Evolutionary conservation across 2,113 vertebrate genomes (phyloP).

Genomic region (Entelurus aequoreus): DNA sequence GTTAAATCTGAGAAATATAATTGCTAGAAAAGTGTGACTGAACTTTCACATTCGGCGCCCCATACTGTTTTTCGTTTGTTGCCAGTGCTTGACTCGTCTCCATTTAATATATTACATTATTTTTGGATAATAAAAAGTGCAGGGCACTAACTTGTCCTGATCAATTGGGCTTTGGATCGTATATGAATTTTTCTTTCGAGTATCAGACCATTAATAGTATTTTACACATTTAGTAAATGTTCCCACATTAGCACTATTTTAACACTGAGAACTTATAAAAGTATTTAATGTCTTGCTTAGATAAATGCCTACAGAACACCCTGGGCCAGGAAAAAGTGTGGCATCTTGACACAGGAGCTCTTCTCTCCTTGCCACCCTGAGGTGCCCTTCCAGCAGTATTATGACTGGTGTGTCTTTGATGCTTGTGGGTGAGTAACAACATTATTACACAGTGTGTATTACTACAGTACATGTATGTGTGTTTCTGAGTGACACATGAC

Average conservation of each 20-base stretch:
- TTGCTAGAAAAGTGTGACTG: too few relatives aligned
- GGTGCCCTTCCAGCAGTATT: conserved; percentile 81
- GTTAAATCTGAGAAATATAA: too few relatives aligned
- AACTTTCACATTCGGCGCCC: too few relatives aligned
- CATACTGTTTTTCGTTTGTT: too few relatives aligned
- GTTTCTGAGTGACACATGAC: too few relatives aligned
- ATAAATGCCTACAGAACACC: conserved; percentile 72
- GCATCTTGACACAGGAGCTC: conserved; percentile 69
- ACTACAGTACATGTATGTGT: too few relatives aligned
- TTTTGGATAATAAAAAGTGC: too few relatives aligned
- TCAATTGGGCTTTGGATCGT: too few relatives aligned
- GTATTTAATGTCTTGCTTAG: conserved; percentile 32
- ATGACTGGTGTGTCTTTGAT: conserved; percentile 87
- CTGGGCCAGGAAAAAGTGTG: conserved; percentile 80
- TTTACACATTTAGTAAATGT: background rate
- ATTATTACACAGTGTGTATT: background rate
- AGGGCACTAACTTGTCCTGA: too few relatives aligned
- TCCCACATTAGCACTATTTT: background rate
- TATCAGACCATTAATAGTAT: background rate
- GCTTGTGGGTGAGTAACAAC: conserved; percentile 80
- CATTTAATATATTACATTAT: too few relatives aligned
- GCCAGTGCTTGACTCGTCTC: too few relatives aligned
- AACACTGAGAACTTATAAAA: background rate
- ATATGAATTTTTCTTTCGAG: too few relatives aligned
- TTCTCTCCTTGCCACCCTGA: conserved; percentile 76